phyloP scores from a whole-genome alignment of 2,113 vertebrate genomes.

The Polyodon spathula region DNA sequence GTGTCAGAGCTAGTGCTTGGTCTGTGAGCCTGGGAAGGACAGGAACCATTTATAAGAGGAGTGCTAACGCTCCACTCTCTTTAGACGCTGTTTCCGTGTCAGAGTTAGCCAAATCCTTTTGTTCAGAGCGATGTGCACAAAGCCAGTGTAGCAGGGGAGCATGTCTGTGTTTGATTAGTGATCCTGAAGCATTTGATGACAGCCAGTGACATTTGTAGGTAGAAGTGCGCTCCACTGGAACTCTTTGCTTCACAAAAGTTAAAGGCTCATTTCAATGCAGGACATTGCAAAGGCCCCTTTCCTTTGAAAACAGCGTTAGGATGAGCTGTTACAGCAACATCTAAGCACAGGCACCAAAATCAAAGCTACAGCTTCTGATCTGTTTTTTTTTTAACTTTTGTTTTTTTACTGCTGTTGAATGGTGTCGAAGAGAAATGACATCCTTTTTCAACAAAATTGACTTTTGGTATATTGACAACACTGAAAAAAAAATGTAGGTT shows the following conservation, averaged over 20 bases:
- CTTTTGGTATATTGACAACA: too few species aligned
- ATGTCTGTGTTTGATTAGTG: constrained; percentile 18
- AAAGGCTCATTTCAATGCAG: constrained; percentile 18
- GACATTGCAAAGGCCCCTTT: background rate
- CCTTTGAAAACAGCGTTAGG: constrained; percentile 13
- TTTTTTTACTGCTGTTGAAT: background rate
- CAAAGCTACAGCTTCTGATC: background rate
- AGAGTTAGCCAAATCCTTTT: background rate
- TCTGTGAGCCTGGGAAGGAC: constrained; percentile 8
- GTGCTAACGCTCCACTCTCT: constrained; percentile 8
- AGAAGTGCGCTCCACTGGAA: constrained; percentile 9
- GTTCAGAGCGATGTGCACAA: background rate
- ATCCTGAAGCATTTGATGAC: constrained; percentile 20
- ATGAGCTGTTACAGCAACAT: background rate
- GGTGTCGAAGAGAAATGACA: background rate
- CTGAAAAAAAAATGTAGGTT: too few species aligned
- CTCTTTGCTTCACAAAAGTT: constrained; percentile 20
- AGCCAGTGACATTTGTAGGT: constrained; percentile 23
- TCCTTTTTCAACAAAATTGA: background rate
- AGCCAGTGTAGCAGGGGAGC: background rate
- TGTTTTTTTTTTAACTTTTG: background rate
- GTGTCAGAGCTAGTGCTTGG: constrained; percentile 12
- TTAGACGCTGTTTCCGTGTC: constrained; percentile 7
- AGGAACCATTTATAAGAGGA: background rate
- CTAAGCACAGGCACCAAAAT: constrained; percentile 9